phyloP scores from a whole-genome alignment of 2,888 invertebrate species.

The Marasmarcha lunaedactyla region DNA sequence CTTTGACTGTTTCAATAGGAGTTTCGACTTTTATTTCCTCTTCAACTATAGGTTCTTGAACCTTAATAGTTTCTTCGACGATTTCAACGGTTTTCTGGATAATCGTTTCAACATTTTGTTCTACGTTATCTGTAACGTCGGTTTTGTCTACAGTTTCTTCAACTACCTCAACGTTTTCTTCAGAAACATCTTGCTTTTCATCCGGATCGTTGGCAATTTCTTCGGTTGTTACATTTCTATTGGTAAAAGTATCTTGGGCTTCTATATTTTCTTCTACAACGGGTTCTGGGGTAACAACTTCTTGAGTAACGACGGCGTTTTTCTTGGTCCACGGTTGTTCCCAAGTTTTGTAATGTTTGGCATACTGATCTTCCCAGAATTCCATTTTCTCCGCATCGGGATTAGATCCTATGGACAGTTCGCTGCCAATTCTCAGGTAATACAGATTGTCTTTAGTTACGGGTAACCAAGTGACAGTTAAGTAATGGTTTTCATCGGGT shows the following conservation, averaged over 20 bases:
- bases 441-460: conserved; percentile 44
- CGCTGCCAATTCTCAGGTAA: conserved; percentile 38
- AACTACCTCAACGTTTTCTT: background rate
- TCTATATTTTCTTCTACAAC: conserved; percentile 15
- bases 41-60: conserved; percentile 9
- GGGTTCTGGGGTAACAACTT: conserved; percentile 6
- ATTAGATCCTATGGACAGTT: conserved; percentile 36
- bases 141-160: background rate
- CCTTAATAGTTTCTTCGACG: conserved; percentile 2
- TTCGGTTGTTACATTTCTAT: background rate
- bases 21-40: conserved; percentile 10
- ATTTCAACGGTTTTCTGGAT: background rate
- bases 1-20: conserved; percentile 6
- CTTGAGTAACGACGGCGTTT: conserved; percentile 3
- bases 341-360: conserved; percentile 49
- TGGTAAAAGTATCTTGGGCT: too few species aligned
- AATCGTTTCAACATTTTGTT: conserved; percentile 13
- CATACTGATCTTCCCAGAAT: conserved; percentile 51
- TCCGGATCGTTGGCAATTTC: conserved; percentile 13
- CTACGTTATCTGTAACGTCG: background rate
- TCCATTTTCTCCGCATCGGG: conserved; percentile 50
- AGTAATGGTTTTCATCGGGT: conserved; percentile 47
- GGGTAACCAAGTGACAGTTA: conserved; percentile 49
- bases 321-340: conserved; percentile 28
- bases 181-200: background rate